Evolutionary conservation across 1,140 invertebrate species (phyloP).

Genomic region (Eurosta solidaginis): DNA sequence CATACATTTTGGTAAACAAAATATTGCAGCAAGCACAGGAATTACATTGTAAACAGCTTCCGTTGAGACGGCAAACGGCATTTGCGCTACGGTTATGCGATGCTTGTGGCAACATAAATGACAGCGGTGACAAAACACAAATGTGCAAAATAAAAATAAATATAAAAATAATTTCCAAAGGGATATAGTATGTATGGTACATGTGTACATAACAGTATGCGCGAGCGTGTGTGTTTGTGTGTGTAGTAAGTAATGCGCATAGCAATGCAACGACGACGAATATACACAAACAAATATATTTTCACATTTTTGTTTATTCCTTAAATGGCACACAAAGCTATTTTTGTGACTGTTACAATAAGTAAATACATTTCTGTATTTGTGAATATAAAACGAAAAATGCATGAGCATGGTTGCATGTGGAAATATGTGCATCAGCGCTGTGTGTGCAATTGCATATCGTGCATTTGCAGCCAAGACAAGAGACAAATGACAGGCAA

Average conservation of each 20-base stretch:
- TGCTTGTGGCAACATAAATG: neutral
- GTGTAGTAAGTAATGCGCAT: neutral
- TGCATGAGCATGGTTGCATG: neutral
- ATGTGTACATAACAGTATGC: neutral
- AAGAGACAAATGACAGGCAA: neutral
- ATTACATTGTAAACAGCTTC: neutral
- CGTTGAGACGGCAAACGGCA: neutral
- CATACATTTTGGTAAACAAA: conserved; percentile 10
- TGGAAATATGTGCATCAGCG: neutral
- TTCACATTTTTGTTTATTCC: conserved; percentile 4
- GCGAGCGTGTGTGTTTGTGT: neutral
- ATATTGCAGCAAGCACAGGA: neutral
- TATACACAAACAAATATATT: no score
- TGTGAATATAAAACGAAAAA: neutral
- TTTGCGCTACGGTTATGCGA: neutral
- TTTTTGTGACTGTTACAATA: neutral
- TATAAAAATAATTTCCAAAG: neutral
- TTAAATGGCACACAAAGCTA: neutral
- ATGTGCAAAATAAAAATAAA: conserved; percentile 7
- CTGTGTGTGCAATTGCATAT: neutral
- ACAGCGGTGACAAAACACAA: conserved; percentile 13
- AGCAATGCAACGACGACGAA: neutral
- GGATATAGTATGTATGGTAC: neutral
- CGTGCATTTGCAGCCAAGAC: neutral
- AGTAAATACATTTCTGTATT: neutral